Base-by-base conservation (phyloP, 1,140 invertebrate genomes). In the Plodia interpunctella region DNA sequence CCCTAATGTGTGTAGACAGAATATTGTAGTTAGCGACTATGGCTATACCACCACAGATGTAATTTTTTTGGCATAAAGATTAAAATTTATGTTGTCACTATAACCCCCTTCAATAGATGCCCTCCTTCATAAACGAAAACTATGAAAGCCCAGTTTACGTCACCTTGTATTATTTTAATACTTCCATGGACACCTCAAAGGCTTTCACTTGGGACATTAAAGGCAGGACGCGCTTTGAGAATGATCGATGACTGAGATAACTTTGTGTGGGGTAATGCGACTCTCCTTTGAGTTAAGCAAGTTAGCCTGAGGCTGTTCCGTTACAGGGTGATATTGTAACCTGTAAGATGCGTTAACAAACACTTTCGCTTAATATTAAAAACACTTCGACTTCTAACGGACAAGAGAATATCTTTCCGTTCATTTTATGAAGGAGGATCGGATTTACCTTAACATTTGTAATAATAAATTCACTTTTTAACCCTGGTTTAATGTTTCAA, bases 231-330 rank as follows among this genome's bases (percentile, higher is more conserved):
- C 54, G 49, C 73, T 76, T 75, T 79, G 70, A 73, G 72, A 79
- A 82, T 80, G 77, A 82, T 82, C 75, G 75, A 82, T 82, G 77
- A 15, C 53, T 28, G 60, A 75, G 79, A 82, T 82, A 72, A 76
- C 77, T 78, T 80, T 82, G 79, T 82, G 60, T 57, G 15, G 35
- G 68, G 52, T 59, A 68, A 72, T 65, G 60, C 59, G 65, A 55
- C 65, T 62, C 69, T 44, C 54, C 69, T 72, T 70, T 63, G 59
- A 68, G 58, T 70, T 79, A 78, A 82, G 72, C 68, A 66, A 66
- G 75, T 79, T 79, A 76, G 79, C 79, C 76, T 63, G 21, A 15
- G 79, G 79, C 75, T 25, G 57, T 55, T 55, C 17, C 18, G 15
- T 55, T 55, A 44, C 32, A 8, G 13, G 18, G 25, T 51, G 50